Evolutionary conservation across 2,797 vertebrate genomes (phyloP), one percentile per base, ranked within the genome.

Genomic region (Oryzias sinensis): DNA sequence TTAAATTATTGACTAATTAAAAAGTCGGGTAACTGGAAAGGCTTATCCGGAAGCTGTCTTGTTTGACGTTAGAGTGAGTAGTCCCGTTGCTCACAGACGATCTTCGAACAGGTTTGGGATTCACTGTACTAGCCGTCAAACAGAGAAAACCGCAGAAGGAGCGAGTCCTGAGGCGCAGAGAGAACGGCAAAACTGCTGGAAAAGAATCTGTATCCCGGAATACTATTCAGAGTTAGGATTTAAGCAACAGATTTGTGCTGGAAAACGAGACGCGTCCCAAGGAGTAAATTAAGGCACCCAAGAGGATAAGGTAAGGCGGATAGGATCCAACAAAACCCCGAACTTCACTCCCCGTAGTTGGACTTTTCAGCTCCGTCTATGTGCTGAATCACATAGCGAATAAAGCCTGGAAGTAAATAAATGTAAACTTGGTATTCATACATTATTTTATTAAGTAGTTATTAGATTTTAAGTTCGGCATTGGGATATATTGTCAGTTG

Each of bases 301-400:
- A 2, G 5, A 9, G 3, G 5, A 18, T 8, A 59, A 77, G 82
- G 75, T 79, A 22, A 78, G 41, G 0, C n/a, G 14, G 15, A 49
- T 59, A 49, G 43, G 13, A 45, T 40, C 14, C 24, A 47, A 47
- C 25, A 14, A 33, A 33, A 49, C 27, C 27, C 50, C 1, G 44
- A 82, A 84, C 54, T 82, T 78, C 27, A 22, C 13, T 73, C 49
- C 42, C 49, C 20, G 45, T 25, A 54, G 24, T 40, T 44, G 17
- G 59, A 78, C 61, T 71, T 72, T n/a, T 29, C 42, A 71, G 44
- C 65, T 61, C n/a, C 67, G 79, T 70, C 73, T 85, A 83, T 20
- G 2, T 25, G 1, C 74, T 75, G 78, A 59, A 59, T 2, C 0
- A 0, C 41, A 14, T 43, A 41, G 17, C n/a, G 11, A 48, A 37